Evolutionary conservation across 92 coral and sea anemone genomes (phyloP), one percentile per base, ranked within the genome.

Genomic region (Diadumene lineata): DNA sequence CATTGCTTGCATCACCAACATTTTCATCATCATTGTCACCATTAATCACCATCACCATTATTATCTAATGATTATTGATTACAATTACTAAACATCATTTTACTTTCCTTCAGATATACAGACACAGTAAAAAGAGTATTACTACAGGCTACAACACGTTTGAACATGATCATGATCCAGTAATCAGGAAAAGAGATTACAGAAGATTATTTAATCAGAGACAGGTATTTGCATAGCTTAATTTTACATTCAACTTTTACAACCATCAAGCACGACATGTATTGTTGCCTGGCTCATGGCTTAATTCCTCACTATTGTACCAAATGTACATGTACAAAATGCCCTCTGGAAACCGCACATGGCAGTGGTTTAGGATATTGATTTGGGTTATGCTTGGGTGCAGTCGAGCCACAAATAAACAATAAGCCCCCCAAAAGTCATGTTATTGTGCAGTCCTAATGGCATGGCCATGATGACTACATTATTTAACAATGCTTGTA

Each of bases 101-200:
- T 24, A 23, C 23, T 71, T n/a, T 65, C 29, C 17, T 70, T 31
- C 68, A 91, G 97, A 50, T 91, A 50, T 91, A 91, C 69, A 77
- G 97, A 24, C 97, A 91, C 71, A 86, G 88, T 57, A 87, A 82
- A 68, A 79, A 84, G 26, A 76, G 79, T 6, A 92, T 94, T 60
- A 94, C 82, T 43, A 92, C 97, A 16, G 97, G 97, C 7, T 86
- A 94, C 51, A 60, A 94, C 2, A 94, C 98, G 1, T 94, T 94
- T 69, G 89, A 89, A 60, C 98, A 94, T 70, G 97, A 94, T 16
- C 98, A 94, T 73, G 96, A 85, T 62, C 90, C 97, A 0, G 61
- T 86, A 66, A 73, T 81, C 34, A 76, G 98, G 50, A 92, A 89
- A 50, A 82, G 98, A 70, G 98, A 94, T 60, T 94, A 92, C 62